Conservation (phyloP, 2,113 vertebrate genomes). For the Jacana jacana region DNA sequence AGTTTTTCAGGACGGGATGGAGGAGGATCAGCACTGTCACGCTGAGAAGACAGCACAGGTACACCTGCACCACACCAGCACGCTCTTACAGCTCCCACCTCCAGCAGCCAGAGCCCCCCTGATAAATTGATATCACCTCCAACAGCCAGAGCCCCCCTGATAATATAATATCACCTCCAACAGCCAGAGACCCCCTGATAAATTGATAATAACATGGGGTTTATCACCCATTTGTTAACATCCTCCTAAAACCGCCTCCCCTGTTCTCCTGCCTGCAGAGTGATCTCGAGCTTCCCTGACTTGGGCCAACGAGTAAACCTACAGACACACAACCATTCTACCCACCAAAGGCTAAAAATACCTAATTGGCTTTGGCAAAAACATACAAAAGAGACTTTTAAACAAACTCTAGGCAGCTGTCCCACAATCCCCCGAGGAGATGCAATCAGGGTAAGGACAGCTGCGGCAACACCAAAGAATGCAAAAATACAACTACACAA, state of each 20-base stretch:
- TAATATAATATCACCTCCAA: too few species aligned
- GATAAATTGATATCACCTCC: too few species aligned
- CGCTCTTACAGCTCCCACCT: too few species aligned
- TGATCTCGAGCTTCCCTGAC: neutral
- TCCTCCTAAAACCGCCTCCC: neutral
- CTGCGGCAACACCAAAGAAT: neutral
- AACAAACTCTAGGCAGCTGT: neutral
- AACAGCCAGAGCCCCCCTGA: too few species aligned
- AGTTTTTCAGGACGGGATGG: neutral
- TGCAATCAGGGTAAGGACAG: neutral
- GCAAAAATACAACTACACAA: too few species aligned
- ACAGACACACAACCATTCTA: neutral
- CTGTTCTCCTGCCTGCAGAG: accelerated
- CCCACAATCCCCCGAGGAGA: neutral
- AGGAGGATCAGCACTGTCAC: too few species aligned
- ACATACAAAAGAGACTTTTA: neutral
- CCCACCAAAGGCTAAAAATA: neutral
- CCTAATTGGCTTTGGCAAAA: neutral
- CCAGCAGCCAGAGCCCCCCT: too few species aligned
- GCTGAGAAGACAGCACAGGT: too few species aligned
- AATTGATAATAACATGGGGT: neutral
- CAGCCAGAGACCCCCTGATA: neutral
- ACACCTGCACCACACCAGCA: too few species aligned
- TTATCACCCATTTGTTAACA: neutral
- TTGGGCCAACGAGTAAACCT: neutral